phyloP scores from a whole-genome alignment of 2,113 vertebrate genomes.

The Guaruba guarouba region DNA sequence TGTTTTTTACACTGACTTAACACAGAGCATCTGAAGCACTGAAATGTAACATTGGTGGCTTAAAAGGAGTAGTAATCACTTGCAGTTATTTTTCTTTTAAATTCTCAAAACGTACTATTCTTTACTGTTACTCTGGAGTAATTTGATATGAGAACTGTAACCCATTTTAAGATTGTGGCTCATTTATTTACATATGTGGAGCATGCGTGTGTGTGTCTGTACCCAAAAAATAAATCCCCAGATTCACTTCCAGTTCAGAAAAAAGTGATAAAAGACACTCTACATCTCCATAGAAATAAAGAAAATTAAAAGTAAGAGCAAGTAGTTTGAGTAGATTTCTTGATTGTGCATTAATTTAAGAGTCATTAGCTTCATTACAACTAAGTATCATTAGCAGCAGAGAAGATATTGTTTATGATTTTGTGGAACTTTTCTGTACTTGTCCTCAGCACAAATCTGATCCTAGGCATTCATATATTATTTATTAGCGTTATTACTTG shows the following conservation, averaged over 20 bases:
- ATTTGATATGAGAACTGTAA: background rate
- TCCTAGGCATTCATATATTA: background rate
- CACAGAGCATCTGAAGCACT: background rate
- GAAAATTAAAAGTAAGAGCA: background rate
- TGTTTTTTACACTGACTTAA: background rate
- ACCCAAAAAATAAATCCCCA: background rate
- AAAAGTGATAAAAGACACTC: background rate
- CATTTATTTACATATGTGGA: background rate
- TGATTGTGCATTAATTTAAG: background rate
- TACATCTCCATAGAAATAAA: background rate
- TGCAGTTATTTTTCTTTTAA: background rate
- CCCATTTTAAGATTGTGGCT: background rate
- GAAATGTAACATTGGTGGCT: background rate
- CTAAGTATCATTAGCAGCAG: background rate
- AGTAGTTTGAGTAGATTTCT: background rate
- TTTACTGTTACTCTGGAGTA: background rate
- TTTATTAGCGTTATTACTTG: background rate
- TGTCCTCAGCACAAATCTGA: background rate
- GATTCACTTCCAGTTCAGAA: background rate
- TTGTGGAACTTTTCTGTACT: background rate
- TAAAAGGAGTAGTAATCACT: background rate
- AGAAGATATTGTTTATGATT: background rate
- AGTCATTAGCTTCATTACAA: background rate
- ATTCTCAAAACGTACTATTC: background rate
- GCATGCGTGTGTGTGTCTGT: fast-evolving